Base-by-base conservation (phyloP, 1,140 invertebrate species). In the Caerostris darwini region DNA sequence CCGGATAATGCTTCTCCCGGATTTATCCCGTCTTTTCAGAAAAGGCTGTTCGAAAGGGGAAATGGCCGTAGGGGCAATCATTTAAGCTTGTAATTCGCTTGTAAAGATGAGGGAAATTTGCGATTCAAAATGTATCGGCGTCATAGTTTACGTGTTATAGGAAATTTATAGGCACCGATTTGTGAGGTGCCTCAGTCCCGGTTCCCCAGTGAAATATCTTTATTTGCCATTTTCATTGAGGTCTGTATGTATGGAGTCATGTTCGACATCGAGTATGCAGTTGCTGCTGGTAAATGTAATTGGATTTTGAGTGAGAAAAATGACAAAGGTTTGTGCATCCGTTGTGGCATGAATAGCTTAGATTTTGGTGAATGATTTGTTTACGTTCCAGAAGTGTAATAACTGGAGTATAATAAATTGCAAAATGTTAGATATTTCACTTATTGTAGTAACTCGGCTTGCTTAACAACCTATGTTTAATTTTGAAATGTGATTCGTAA, bases 61-160 rank as follows among this genome's bases (percentile, higher is more conserved):
- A 58, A 85, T n/a, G 56, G 56, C 83, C 54, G 54, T 50, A 67
- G 50, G 19, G 57, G 86, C 54, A 64, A 88, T 88, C 86, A 88
- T 88, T 88, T 88, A 67, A 54, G 86, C 86, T 64, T 67, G 86
- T 88, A 88, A 88, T 88, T 88, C 58, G 50, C 86, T 88, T 88
- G 86, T 88, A 64, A 77, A 77, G 71, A 77, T 77, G 71, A 67
- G 71, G 71, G 71, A 77, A 77, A 77, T 77, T 77, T 77, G 71
- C 71, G 71, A 77, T 77, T 77, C 71, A 77, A 77, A 77, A 77
- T 77, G 71, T 77, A 77, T 77, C 71, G 71, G 10, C 53, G 71
- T 77, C 71, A 77, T 10, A 77, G 71, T 77, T 77, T 77, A 77
- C 71, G 53, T 7, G 71, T 10, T 77, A 50, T 77, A 14, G 71